phyloP scores from a whole-genome alignment of 2,797 vertebrate species.

The Pantherophis vulpinus region DNA sequence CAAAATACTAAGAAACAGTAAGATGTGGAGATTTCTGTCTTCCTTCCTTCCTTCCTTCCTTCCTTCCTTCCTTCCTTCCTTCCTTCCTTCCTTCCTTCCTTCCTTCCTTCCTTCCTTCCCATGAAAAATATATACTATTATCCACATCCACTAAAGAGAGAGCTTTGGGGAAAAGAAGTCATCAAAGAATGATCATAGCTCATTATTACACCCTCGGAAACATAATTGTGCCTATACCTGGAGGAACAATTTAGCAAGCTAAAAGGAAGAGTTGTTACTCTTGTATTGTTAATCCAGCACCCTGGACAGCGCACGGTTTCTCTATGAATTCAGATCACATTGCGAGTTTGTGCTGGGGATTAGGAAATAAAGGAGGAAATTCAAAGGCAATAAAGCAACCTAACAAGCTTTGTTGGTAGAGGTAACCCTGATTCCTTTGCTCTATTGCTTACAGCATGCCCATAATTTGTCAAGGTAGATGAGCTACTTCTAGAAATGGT shows the following conservation, averaged over 20 bases:
- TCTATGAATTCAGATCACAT: background rate
- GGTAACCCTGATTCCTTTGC: background rate
- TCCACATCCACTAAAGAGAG: conserved; percentile 27
- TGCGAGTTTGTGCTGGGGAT: background rate
- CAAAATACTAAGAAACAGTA: background rate
- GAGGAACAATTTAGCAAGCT: conserved; percentile 21
- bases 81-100: background rate
- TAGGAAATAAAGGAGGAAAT: rapidly evolving
- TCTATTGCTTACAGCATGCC: background rate
- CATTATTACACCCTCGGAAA: conserved; percentile 34
- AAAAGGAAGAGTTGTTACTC: background rate
- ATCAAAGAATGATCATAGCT: conserved; percentile 43
- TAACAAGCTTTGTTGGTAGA: background rate
- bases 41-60: background rate
- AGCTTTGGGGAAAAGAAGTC: conserved; percentile 45
- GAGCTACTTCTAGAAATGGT: background rate
- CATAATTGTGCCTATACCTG: conserved; percentile 7
- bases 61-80: background rate
- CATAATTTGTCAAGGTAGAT: background rate
- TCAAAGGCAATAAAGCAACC: background rate
- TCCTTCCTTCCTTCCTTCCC: background rate
- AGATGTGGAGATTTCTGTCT: background rate
- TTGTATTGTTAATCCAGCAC: background rate
- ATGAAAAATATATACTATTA: conserved; percentile 46
- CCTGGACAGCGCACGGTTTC: background rate